Conservation (phyloP, 1,140 invertebrate species). For the Penaeus indicus region DNA sequence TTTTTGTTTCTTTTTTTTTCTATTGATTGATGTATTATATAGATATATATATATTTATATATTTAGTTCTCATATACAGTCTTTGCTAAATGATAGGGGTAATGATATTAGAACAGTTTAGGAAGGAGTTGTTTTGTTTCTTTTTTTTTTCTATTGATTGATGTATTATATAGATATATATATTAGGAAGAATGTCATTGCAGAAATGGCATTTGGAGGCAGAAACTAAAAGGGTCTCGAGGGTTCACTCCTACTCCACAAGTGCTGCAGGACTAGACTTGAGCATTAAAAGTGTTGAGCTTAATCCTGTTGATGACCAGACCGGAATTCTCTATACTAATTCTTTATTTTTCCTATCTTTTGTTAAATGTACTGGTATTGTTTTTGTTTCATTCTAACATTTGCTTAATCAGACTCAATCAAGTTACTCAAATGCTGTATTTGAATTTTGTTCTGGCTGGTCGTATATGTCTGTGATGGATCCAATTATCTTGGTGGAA, state of each 20-base stretch:
- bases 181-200: no score
- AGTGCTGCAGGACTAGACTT: slow-evolving; percentile 22
- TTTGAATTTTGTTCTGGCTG: slow-evolving; percentile 43
- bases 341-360: slow-evolving; percentile 15
- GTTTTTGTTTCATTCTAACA: background rate
- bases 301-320: slow-evolving; percentile 57
- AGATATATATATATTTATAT: no score
- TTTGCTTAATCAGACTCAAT: background rate
- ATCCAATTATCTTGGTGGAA: slow-evolving; percentile 47
- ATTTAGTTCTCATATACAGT: no score
- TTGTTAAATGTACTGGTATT: slow-evolving; percentile 15
- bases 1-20: no score
- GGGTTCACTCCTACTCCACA: slow-evolving; percentile 58
- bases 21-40: no score
- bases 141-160: no score
- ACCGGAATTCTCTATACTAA: slow-evolving; percentile 37
- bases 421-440: background rate
- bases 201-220: slow-evolving; percentile 24
- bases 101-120: no score
- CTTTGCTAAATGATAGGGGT: no score
- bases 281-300: slow-evolving; percentile 44
- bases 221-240: background rate
- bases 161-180: no score
- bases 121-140: no score
- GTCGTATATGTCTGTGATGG: slow-evolving; percentile 60